Percentiles rank a stretch among this genome's conserved stretches.
Conservation (phyloP, 2,113 vertebrate genomes). For the Dendropsophus ebraccatus region DNA sequence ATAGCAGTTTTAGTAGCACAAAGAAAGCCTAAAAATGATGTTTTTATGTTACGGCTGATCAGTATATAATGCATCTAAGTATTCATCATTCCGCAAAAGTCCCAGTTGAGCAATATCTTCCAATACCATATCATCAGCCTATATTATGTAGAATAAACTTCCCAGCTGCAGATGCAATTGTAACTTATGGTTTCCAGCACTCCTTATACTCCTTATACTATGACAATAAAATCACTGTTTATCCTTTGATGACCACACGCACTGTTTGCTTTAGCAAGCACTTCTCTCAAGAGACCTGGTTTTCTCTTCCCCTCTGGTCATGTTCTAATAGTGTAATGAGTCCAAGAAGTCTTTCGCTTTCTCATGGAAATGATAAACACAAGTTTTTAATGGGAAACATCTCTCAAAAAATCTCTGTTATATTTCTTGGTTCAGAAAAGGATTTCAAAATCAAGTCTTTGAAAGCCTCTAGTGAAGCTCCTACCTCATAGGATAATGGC, state of each 20-base stretch:
- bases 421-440: background rate
- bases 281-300: conserved; percentile 18
- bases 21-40: no score
- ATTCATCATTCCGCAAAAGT: background rate
- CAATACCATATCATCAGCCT: background rate
- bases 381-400: conserved; percentile 40
- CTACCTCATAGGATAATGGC: background rate
- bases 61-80: background rate
- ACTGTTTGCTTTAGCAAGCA: background rate
- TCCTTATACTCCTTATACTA: background rate
- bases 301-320: conserved; percentile 32
- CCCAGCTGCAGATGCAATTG: background rate
- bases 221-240: conserved; percentile 39
- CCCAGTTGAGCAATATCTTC: background rate
- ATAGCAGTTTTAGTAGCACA: no score
- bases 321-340: conserved; percentile 31
- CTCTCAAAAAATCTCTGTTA: background rate
- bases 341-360: conserved; percentile 40
- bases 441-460: background rate
- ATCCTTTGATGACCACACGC: conserved; percentile 26
- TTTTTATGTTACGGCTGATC: no score
- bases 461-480: background rate
- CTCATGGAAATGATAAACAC: conserved; percentile 47
- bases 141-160: background rate
- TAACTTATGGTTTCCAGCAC: background rate